These are phyloP conservation scores for Myoxocephalus aenaeus DNA, from an alignment of 2,797 vertebrate species.

Conservation along the genomic window DNA sequence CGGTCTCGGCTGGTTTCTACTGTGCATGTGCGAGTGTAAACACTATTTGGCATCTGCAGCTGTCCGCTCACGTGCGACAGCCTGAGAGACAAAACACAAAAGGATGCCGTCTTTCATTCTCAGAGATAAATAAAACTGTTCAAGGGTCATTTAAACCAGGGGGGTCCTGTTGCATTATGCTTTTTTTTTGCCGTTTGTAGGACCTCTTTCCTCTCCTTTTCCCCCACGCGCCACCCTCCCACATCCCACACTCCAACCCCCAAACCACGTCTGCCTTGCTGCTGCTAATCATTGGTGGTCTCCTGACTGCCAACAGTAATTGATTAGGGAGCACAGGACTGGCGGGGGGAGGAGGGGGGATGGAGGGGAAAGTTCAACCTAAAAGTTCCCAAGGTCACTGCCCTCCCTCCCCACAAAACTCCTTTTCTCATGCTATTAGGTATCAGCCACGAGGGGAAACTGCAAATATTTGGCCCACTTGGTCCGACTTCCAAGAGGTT, in stretches of 20 bases:
- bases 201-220: conserved; percentile 53
- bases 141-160: conserved; percentile 68
- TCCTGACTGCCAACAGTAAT: conserved; percentile 85
- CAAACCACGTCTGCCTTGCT: conserved; percentile 73
- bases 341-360: conserved; percentile 42
- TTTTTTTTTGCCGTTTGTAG: conserved; percentile 58
- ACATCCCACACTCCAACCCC: conserved; percentile 55
- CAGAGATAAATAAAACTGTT: conserved; percentile 69
- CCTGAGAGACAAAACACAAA: conserved; percentile 40
- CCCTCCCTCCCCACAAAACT: conserved; percentile 55
- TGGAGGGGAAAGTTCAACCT: conserved; percentile 80
- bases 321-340: conserved; percentile 82
- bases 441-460: conserved; percentile 78
- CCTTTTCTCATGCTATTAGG: conserved; percentile 84
- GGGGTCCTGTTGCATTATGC: conserved; percentile 58
- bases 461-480: conserved; percentile 80
- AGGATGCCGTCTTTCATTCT: conserved; percentile 65
- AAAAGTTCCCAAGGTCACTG: conserved; percentile 83
- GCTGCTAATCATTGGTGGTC: conserved; percentile 86
- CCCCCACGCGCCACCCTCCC: conserved; percentile 42
- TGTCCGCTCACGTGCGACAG: conserved; percentile 42
- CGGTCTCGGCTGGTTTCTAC: conserved; percentile 58
- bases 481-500: conserved; percentile 67
- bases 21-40: conserved; percentile 57
- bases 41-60: conserved; percentile 47